Base-by-base conservation (phyloP, 2,113 vertebrate species). In the Sialia sialis region DNA sequence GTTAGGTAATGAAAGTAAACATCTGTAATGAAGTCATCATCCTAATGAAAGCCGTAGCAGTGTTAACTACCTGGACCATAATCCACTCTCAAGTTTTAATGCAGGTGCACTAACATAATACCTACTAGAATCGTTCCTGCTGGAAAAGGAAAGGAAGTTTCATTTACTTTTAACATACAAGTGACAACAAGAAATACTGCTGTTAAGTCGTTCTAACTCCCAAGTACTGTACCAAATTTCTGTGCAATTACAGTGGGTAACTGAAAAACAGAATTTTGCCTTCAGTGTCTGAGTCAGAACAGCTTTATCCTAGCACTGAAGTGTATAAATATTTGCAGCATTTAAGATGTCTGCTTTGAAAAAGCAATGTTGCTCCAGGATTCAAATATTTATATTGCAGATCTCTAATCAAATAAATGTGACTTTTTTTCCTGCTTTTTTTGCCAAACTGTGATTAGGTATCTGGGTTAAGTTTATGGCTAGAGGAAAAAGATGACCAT, bases 331-430 rank as follows among this genome's bases (percentile, higher is more conserved):
- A 96, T 69, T 90, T 87, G 68, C 80, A 92, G 86, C 69, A 43
- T 44, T 56, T 49, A 90, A 84, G 55, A 96, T 46, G 75, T 66
- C 95, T 90, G 95, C 95, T 96, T 81, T 78, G 90, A 95, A 94
- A 95, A 92, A 84, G 73, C 43, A 91, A 63, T 29, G 38, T 59
- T 94, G 46, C 83, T 88, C 34, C 86, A 79, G 87, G 26, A 58
- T 91, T 95, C 94, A 94, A 97, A 95, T 90, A 96, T 95, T 93
- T 97, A 90, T 63, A 88, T 34, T 66, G 73, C 23, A 94, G 64
- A 93, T 82, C 91, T 10, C 79, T 74, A 82, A 90, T 89, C 85
- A 94, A 95, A 93, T 64, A 89, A 90, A 89, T 48, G 26, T 7
- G 68, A 63, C 25, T 43, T 68, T 60, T 73, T 52, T 32, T 32